Base-by-base conservation (phyloP, 2,888 invertebrate genomes). In the Amiota mariae region DNA sequence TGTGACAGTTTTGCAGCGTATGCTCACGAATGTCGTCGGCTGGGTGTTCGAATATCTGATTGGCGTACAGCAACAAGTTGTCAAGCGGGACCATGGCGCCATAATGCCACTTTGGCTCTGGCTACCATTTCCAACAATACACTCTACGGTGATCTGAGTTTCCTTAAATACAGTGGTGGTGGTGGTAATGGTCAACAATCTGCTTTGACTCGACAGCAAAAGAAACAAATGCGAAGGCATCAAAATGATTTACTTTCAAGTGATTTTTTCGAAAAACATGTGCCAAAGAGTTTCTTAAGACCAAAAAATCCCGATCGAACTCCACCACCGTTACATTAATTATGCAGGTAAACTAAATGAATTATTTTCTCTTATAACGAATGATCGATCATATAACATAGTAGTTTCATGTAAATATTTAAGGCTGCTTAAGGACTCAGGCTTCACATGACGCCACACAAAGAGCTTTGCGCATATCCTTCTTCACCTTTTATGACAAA, bases 1-100 rank as follows among this genome's bases (percentile, higher is more conserved):
- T 98, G 98, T 89, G 96, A 97, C 80, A 95, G 96, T 76, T 94
- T 97, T 85, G 93, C 94, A 72, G 97, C 97, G 2, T 98, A 97
- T 87, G 95, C 95, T 0, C 93, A 96, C 79, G 96, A 96, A 88
- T 98, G 98, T 87, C 92, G 94, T 77, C 92, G 96, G 24, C 89
- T 95, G 57, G 96, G 96, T 0, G 94, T 94, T 0, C 91, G 92
- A 75, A 90, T 95, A 67, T 91, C 91, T 0, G 92, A 94, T 78
- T 97, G 97, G 97, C 92, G 94, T 75, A 91, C 91, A 67, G 91
- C 92, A 15, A 94, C 94, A 70, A 93, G 92, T 87, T 96, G 96
- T 86, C 92, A 92, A 49, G 71, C 85, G 90, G 91, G 83, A 48
- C 76, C 82, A 8, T 88, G 85, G 84, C 84, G 86, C 10, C 82